These are phyloP conservation scores for Holothuria scabra DNA, from an alignment of 53 echinoderm and acorn worm genomes.

Conservation along the genomic window DNA sequence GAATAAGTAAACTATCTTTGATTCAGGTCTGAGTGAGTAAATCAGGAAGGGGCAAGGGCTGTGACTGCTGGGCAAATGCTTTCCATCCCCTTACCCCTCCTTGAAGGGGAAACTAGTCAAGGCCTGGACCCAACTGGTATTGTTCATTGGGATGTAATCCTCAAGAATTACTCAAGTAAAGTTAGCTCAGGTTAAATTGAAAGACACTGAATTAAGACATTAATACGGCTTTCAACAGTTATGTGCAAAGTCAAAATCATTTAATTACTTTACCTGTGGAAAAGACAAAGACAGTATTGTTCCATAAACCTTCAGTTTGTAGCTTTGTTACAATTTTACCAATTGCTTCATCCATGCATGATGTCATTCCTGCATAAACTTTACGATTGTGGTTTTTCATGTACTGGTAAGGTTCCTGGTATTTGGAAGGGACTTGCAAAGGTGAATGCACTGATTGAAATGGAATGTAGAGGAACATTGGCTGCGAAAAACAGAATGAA, in stretches of 20 bases:
- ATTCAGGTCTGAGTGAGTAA: too few relatives aligned
- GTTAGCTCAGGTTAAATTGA: too few relatives aligned
- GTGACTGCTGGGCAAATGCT: too few relatives aligned
- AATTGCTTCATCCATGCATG: constrained; percentile 61
- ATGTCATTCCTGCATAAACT: constrained; percentile 50
- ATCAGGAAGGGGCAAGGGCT: too few relatives aligned
- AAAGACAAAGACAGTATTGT: constrained; percentile 83
- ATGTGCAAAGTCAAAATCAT: background rate
- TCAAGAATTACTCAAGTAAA: too few relatives aligned
- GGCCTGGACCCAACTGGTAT: too few relatives aligned
- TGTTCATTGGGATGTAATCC: too few relatives aligned
- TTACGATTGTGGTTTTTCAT: constrained; percentile 11
- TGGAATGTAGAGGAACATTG: constrained; percentile 65
- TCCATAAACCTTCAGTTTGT: constrained; percentile 61
- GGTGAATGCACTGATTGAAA: constrained; percentile 60
- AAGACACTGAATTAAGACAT: too few relatives aligned
- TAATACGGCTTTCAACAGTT: too few relatives aligned
- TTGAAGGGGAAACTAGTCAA: too few relatives aligned
- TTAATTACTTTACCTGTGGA: constrained; percentile 69
- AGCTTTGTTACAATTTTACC: constrained; percentile 41
- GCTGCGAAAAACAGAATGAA: constrained; percentile 10
- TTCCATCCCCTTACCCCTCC: too few relatives aligned
- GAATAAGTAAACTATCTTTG: too few relatives aligned
- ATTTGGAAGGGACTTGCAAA: constrained; percentile 53
- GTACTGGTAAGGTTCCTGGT: constrained; percentile 47